Evolutionary conservation across 1,140 invertebrate species (phyloP).

Genomic region (Papilio dardanus): DNA sequence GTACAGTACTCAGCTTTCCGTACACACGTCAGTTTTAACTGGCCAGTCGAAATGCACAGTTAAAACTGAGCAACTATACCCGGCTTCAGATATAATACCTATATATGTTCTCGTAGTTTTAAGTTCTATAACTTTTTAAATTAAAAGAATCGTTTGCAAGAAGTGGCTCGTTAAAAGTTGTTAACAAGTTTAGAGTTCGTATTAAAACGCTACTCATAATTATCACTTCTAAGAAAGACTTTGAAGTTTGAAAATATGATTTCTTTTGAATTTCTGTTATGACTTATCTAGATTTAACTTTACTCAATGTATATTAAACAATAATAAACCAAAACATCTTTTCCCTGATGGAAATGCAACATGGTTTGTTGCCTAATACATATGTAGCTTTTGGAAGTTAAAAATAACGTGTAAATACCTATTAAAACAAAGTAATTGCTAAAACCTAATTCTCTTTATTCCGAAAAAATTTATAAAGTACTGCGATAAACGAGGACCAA

Average conservation of each 20-base stretch:
- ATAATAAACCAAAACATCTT: background rate
- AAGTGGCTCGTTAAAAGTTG: conserved; percentile 15
- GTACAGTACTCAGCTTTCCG: too few relatives aligned
- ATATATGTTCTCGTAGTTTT: too few relatives aligned
- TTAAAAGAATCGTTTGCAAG: background rate
- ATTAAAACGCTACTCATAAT: background rate
- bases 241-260: background rate
- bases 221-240: background rate
- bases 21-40: too few relatives aligned
- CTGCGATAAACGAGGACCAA: too few relatives aligned
- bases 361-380: too few relatives aligned
- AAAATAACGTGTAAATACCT: too few relatives aligned
- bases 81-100: background rate
- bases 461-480: too few relatives aligned
- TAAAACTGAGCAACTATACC: too few relatives aligned
- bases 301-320: background rate
- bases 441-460: too few relatives aligned
- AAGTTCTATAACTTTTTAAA: background rate
- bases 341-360: background rate
- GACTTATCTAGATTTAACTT: background rate
- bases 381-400: too few relatives aligned
- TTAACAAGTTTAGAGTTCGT: conserved; percentile 9
- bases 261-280: conserved; percentile 11
- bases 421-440: too few relatives aligned
- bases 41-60: too few relatives aligned